A percentile compares a stretch with the other conserved stretches of the same genome.
phyloP scores from a whole-genome alignment of 2,113 vertebrate genomes.

The Cepphus grylle region DNA sequence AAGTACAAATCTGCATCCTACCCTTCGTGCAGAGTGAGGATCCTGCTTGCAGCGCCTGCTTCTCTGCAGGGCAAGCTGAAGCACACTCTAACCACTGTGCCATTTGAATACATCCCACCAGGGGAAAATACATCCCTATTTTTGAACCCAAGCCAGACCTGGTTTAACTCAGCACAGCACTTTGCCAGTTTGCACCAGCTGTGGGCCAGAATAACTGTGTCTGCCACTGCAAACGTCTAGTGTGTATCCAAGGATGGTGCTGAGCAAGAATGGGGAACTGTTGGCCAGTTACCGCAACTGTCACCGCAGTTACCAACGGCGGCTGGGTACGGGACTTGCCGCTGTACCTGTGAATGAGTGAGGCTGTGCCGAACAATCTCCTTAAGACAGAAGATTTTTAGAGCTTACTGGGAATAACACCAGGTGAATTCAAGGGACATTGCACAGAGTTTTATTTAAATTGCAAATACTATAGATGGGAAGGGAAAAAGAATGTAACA shows the following conservation, averaged over 20 bases:
- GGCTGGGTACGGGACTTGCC: neutral
- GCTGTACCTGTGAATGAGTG: fast-evolving
- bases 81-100: neutral
- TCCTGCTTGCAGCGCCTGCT: neutral
- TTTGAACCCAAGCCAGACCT: neutral
- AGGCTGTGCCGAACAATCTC: neutral
- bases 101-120: neutral
- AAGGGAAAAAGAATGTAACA: neutral
- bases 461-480: neutral
- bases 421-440: neutral
- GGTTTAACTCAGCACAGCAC: neutral
- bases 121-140: neutral
- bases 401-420: neutral
- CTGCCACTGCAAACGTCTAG: neutral
- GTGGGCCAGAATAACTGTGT: neutral
- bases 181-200: neutral
- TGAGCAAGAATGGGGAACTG: neutral
- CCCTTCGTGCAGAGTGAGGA: neutral
- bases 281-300: neutral
- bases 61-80: neutral
- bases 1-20: neutral
- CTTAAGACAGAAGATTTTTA: neutral
- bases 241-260: fast-evolving
- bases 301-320: neutral
- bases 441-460: neutral